Conservation (phyloP, 2,797 vertebrate species). For the Lepus townsendii region DNA sequence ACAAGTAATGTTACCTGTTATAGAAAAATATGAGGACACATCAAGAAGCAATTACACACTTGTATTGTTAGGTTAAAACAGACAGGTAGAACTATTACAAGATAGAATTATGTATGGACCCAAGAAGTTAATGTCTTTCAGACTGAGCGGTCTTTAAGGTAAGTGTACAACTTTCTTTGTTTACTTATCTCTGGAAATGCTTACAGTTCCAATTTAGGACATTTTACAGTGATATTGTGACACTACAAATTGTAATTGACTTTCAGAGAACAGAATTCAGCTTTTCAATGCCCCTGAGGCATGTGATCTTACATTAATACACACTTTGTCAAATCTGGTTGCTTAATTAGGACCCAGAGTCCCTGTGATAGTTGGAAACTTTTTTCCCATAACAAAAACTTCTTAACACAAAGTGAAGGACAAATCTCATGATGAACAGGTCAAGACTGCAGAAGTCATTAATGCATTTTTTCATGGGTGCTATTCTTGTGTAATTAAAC, state of each 20-base stretch:
- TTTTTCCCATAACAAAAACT: slow-evolving; percentile 57
- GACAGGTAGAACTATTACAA: background rate
- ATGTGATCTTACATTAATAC: slow-evolving; percentile 75
- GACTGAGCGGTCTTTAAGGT: background rate
- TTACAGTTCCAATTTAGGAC: slow-evolving; percentile 55
- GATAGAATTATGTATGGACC: background rate
- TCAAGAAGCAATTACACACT: background rate
- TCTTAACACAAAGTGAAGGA: slow-evolving; percentile 54
- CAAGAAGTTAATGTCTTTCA: background rate
- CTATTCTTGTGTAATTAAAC: slow-evolving; percentile 75
- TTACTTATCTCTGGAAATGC: background rate
- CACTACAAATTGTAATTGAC: slow-evolving; percentile 62
- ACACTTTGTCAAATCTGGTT: slow-evolving; percentile 70
- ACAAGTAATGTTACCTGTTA: background rate
- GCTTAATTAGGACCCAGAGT: slow-evolving; percentile 79
- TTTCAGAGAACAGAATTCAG: slow-evolving; percentile 72
- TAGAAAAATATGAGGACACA: background rate
- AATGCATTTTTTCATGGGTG: background rate
- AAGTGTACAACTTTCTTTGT: slow-evolving; percentile 15
- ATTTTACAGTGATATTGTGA: slow-evolving; percentile 57
- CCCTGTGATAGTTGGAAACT: slow-evolving; percentile 72
- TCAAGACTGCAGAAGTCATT: slow-evolving; percentile 65
- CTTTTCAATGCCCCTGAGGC: slow-evolving; percentile 38
- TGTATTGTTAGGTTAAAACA: background rate
- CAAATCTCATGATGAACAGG: slow-evolving; percentile 46